Base-by-base conservation (phyloP, 2,888 invertebrate species). In the Hypselothyrea guttata region DNA sequence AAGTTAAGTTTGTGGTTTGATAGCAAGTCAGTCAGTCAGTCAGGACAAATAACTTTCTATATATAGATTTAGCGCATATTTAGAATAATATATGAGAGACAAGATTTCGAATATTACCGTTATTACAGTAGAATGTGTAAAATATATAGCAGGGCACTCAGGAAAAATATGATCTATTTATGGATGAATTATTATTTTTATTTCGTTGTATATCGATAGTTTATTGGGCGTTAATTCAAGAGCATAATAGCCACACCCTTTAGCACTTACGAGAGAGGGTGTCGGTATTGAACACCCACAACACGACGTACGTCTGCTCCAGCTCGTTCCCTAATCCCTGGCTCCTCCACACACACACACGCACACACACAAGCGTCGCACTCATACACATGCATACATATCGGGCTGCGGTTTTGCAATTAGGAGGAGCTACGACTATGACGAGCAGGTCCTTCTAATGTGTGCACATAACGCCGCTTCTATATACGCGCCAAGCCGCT, bases 361-460 rank as follows among this genome's bases (percentile, higher is more conserved):
- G 31, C n/a, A 40, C 15, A 31, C 16, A 28, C 15, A 28, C 34
- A 35, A 8, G 12, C 33, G 8, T 53, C 49, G 58, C 42, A 60
- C 75, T 86, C 77, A 79, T 86, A 84, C 86, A 79, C 85, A 79
- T 60, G 49, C 63, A 56, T 58, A 52, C 37, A 62, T 54, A 67
- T 70, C 66, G 67, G 60, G 68, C 63, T 85, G 86, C 53, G 78
- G 70, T 82, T 84, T 84, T 84, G 86, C 78, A 79, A 79, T 79
- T 79, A 79, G 78, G 78, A 79, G 78, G 86, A 88, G 88, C 85
- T 79, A 87, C 86, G 84, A 82, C 75, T 62, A 58, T 54, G 72
- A 66, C 45, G 56, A 49, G 52, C 12, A 22, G 52, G 27, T 79
- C 77, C 87, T 84, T 62, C 83, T 65, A 22, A 54, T 51, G 68